A percentile compares a stretch with the other conserved stretches of the same genome.
Conservation (phyloP, 92 coral and sea anemone species). For the Zoanthus gigantus region DNA sequence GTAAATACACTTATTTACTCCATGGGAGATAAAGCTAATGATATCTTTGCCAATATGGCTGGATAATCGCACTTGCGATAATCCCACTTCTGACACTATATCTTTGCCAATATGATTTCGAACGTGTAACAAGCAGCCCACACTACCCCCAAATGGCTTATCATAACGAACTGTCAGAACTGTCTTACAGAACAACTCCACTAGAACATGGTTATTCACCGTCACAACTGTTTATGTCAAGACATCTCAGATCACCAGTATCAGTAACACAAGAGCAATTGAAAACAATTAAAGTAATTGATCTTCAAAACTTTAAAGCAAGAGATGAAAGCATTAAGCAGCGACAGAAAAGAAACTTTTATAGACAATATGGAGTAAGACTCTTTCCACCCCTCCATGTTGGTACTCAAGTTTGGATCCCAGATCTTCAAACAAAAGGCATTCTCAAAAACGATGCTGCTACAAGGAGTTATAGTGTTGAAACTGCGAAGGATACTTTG, state of each 20-base stretch:
- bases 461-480: too few relatives aligned
- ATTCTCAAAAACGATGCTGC: neutral
- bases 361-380: neutral
- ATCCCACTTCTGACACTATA: neutral
- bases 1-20: too few relatives aligned
- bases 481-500: too few relatives aligned
- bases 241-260: neutral
- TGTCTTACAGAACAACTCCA: neutral
- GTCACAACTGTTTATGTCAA: neutral
- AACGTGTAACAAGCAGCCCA: neutral
- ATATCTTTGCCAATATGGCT: too few relatives aligned
- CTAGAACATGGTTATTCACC: neutral
- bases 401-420: neutral
- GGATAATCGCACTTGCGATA: neutral
- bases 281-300: neutral
- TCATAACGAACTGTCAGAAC: neutral
- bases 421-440: neutral
- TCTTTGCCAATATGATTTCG: neutral
- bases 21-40: too few relatives aligned
- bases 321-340: neutral
- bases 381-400: neutral
- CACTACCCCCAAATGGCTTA: conserved; percentile 1
- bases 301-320: neutral
- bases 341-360: neutral
- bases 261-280: neutral